Evolutionary conservation across 2,888 invertebrate genomes (phyloP).

Genomic region (Cantharis lateralis): DNA sequence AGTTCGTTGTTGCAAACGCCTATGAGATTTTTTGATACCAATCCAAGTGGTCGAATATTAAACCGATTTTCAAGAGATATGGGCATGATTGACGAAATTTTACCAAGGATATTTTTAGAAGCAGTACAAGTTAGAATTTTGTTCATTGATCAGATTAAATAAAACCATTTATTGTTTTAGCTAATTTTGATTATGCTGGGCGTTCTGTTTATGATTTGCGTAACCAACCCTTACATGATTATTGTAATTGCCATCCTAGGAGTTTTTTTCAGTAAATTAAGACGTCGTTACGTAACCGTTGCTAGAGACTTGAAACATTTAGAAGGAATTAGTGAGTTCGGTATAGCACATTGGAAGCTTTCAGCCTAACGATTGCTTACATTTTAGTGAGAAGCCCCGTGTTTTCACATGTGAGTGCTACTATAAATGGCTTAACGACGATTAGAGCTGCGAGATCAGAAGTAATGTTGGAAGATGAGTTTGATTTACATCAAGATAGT

Average conservation of each 20-base stretch:
- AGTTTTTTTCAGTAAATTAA: slow-evolving; percentile 65
- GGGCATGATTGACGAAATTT: slow-evolving; percentile 64
- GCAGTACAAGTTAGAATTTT: slow-evolving; percentile 54
- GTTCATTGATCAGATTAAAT: not conserved
- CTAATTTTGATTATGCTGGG: slow-evolving; percentile 70
- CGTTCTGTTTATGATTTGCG: slow-evolving; percentile 69
- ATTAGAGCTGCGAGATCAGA: slow-evolving; percentile 78
- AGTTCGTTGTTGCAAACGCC: slow-evolving; percentile 73
- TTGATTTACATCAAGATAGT: slow-evolving; percentile 72
- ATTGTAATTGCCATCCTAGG: slow-evolving; percentile 65
- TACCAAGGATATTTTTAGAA: slow-evolving; percentile 62
- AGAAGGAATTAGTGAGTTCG: slow-evolving; percentile 57
- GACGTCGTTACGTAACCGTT: slow-evolving; percentile 68
- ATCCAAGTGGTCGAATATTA: slow-evolving; percentile 76
- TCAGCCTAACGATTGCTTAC: slow-evolving; percentile 44
- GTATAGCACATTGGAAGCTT: not conserved
- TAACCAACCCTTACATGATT: slow-evolving; percentile 69
- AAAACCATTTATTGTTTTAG: slow-evolving; percentile 32
- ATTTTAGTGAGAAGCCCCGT: slow-evolving; percentile 68
- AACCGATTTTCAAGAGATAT: slow-evolving; percentile 80
- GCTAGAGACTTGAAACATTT: slow-evolving; percentile 72
- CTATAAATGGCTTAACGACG: slow-evolving; percentile 80
- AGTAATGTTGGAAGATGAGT: slow-evolving; percentile 66
- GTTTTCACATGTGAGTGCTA: slow-evolving; percentile 83
- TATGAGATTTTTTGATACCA: slow-evolving; percentile 85